phyloP scores from a whole-genome alignment of 2,113 vertebrate genomes.

The Micromys minutus region DNA sequence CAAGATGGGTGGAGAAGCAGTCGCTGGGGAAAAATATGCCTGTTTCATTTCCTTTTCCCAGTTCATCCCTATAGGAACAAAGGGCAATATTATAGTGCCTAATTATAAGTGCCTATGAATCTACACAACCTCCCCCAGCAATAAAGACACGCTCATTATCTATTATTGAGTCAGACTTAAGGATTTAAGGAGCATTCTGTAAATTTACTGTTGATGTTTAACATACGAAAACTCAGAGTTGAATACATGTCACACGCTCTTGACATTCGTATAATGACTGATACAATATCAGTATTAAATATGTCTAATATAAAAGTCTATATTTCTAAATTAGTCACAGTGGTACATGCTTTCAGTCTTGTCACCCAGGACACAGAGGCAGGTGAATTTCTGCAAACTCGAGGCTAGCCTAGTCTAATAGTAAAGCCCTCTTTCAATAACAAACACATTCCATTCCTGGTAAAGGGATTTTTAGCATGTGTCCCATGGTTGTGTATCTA shows the following conservation, averaged over 20 bases:
- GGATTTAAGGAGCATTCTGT: neutral
- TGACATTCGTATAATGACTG: neutral
- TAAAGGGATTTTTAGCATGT: neutral
- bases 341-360: no score
- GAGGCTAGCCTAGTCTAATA: neutral
- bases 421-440: neutral
- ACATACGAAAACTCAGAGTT: neutral
- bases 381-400: neutral
- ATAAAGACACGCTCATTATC: neutral
- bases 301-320: neutral
- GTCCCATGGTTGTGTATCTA: neutral
- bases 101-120: neutral
- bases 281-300: neutral
- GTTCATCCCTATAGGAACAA: neutral
- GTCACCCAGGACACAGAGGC: neutral
- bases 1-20: neutral
- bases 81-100: constrained; percentile 13
- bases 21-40: neutral
- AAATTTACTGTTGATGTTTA: neutral
- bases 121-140: neutral
- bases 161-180: neutral
- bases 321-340: neutral
- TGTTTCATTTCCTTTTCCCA: neutral
- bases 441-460: neutral
- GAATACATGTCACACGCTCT: neutral